Percentiles rank a stretch among this genome's conserved stretches.
These are phyloP conservation scores for Charaxes varanes DNA, from an alignment of 1,140 invertebrate genomes.

Conservation along the genomic window DNA sequence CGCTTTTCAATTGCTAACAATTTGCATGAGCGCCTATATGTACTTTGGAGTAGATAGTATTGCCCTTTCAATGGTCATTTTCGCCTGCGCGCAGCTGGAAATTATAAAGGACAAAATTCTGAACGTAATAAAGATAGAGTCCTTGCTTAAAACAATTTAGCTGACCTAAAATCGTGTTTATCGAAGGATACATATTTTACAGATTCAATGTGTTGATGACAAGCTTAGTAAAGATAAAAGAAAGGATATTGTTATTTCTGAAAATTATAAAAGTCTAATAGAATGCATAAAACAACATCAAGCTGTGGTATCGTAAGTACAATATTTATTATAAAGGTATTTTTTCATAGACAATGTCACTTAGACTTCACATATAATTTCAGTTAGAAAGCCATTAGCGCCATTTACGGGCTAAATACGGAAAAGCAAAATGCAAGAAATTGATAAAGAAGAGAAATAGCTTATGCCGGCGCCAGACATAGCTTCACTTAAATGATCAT, in stretches of 20 bases:
- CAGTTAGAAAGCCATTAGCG: too few species aligned
- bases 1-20: constrained; percentile 44
- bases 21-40: constrained; percentile 57
- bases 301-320: constrained; percentile 40
- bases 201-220: constrained; percentile 26
- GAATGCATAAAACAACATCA: constrained; percentile 53
- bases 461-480: too few species aligned
- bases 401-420: too few species aligned
- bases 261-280: constrained; percentile 38
- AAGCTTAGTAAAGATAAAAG: constrained; percentile 2
- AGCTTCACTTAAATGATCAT: too few species aligned
- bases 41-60: constrained; percentile 64
- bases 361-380: too few species aligned
- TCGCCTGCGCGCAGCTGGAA: constrained; percentile 51
- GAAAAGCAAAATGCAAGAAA: too few species aligned
- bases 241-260: constrained; percentile 7
- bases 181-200: constrained; percentile 9
- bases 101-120: constrained; percentile 57
- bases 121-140: constrained; percentile 31
- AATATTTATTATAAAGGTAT: constrained; percentile 1
- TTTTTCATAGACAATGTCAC: too few species aligned
- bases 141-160: too few species aligned
- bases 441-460: too few species aligned
- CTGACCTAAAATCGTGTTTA: too few species aligned
- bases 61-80: constrained; percentile 47